A percentile compares a stretch with the other conserved stretches of the same genome.
Conservation (phyloP, 23 tunicate genomes). For the Aplidium turbinatum region DNA sequence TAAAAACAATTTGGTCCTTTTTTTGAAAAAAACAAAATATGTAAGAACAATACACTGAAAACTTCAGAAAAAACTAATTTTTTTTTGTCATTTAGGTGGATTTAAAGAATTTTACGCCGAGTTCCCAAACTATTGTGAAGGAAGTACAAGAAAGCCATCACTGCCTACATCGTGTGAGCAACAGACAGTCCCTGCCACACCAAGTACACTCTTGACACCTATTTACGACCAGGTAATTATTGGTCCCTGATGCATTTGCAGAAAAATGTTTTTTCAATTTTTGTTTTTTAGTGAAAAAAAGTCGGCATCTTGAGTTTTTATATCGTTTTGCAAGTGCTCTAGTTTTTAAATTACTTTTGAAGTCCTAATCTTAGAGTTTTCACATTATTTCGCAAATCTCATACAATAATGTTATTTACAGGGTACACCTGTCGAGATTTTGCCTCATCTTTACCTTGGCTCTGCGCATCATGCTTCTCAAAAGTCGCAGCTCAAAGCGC, state of each 20-base stretch:
- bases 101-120: constrained; percentile 4
- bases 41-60: neutral
- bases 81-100: constrained; percentile 3
- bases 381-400: neutral
- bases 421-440: constrained; percentile 70
- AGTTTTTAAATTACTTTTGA: too few relatives aligned
- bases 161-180: neutral
- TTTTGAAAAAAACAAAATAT: neutral
- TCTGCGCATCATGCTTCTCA: constrained; percentile 71
- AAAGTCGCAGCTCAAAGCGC: constrained; percentile 31
- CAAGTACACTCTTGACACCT: constrained; percentile 13
- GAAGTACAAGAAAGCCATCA: constrained; percentile 6
- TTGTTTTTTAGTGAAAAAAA: too few relatives aligned
- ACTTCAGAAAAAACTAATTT: neutral
- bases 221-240: constrained; percentile 34
- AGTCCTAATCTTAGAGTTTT: too few relatives aligned
- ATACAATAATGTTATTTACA: neutral
- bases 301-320: too few relatives aligned
- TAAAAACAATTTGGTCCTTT: neutral
- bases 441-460: constrained; percentile 67
- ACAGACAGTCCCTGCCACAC: neutral
- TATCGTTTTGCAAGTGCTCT: too few relatives aligned
- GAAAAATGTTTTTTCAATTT: too few relatives aligned
- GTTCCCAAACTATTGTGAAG: constrained; percentile 2
- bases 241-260: too few relatives aligned